Conservation (phyloP, 1,140 invertebrate genomes). For the Sweltsa coloradensis region DNA sequence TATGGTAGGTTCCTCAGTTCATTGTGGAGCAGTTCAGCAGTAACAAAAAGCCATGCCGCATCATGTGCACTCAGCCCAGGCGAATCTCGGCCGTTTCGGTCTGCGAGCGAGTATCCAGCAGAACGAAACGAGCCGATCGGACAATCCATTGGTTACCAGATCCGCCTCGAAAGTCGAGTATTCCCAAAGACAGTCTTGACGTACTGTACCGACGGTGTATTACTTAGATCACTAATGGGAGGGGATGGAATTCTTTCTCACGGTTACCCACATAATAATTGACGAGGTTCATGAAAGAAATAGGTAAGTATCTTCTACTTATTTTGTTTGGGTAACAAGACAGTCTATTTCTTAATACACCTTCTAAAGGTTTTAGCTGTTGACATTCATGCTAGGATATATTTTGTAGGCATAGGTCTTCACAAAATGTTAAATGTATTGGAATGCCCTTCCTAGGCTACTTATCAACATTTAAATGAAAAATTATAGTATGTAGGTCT, state of each 20-base stretch:
- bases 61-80: slow-evolving; percentile 88
- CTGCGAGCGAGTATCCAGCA: slow-evolving; percentile 61
- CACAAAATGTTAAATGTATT: no score
- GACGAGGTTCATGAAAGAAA: slow-evolving; percentile 95
- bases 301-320: no score
- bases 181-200: slow-evolving; percentile 71
- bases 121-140: slow-evolving; percentile 82
- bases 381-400: no score
- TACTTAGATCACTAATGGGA: slow-evolving; percentile 73
- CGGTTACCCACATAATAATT: slow-evolving; percentile 75
- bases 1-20: slow-evolving; percentile 63
- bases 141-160: slow-evolving; percentile 86
- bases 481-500: no score
- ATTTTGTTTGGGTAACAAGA: no score
- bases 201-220: slow-evolving; percentile 85
- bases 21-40: slow-evolving; percentile 65
- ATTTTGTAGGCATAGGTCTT: no score
- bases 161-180: slow-evolving; percentile 70
- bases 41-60: slow-evolving; percentile 55
- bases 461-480: no score
- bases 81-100: slow-evolving; percentile 82
- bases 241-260: slow-evolving; percentile 50
- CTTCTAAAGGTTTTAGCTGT: no score
- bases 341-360: no score
- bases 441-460: no score